These are phyloP conservation scores for Rhinoraja longicauda DNA, from an alignment of 2,797 vertebrate species.

Conservation along the genomic window DNA sequence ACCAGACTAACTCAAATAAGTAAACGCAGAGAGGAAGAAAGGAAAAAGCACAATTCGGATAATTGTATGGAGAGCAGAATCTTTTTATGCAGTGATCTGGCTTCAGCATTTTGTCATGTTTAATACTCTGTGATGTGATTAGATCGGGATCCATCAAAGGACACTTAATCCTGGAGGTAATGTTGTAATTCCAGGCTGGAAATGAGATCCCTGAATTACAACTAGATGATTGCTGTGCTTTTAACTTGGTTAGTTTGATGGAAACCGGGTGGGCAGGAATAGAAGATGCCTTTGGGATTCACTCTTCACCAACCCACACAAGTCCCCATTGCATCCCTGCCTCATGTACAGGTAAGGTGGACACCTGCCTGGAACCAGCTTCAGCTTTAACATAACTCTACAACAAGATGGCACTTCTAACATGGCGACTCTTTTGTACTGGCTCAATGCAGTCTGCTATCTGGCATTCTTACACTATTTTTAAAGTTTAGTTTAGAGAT, in stretches of 20 bases:
- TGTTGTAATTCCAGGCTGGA: background rate
- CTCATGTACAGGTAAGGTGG: background rate
- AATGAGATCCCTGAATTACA: background rate
- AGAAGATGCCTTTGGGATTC: background rate
- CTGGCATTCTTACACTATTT: no score
- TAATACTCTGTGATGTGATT: background rate
- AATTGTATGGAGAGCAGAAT: background rate
- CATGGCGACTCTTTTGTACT: no score
- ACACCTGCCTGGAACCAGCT: background rate
- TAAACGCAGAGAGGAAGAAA: background rate
- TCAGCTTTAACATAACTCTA: background rate
- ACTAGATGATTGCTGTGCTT: background rate
- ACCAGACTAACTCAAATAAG: background rate
- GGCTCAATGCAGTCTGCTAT: no score
- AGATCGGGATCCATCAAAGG: background rate
- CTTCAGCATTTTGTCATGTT: background rate
- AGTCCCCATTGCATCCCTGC: background rate
- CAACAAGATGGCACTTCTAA: background rate
- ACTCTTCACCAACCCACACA: background rate
- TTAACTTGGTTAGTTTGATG: background rate
- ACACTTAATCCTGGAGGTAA: background rate
- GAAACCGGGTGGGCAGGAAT: background rate
- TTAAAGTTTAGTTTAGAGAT: no score
- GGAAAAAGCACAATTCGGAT: background rate
- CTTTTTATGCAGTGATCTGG: background rate